These are phyloP conservation scores for Jacana jacana DNA, from an alignment of 2,113 vertebrate genomes.

Conservation along the genomic window DNA sequence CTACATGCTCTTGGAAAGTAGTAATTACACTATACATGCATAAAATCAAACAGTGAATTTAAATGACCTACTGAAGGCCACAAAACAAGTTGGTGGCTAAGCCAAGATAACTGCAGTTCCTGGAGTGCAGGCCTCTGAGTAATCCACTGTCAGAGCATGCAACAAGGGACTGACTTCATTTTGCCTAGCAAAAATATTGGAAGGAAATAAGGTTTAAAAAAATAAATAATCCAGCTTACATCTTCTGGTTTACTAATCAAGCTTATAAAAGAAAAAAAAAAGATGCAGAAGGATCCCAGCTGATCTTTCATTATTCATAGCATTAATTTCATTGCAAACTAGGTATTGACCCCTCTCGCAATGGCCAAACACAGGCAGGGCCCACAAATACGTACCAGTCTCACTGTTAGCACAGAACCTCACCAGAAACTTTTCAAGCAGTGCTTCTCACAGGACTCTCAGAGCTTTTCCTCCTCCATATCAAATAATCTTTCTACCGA, in stretches of 20 bases:
- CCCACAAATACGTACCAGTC: neutral
- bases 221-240: neutral
- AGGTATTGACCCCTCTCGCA: neutral
- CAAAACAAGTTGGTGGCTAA: conserved; percentile 23
- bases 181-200: neutral
- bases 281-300: neutral
- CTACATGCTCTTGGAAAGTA: neutral
- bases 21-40: neutral
- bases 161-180: neutral
- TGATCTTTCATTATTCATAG: neutral
- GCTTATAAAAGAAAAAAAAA: neutral
- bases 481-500: neutral
- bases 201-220: neutral
- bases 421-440: neutral
- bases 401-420: neutral
- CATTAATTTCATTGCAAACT: neutral
- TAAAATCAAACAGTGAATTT: conserved; percentile 31
- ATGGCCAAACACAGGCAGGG: neutral
- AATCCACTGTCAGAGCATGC: neutral
- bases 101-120: conserved; percentile 16
- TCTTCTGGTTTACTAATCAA: neutral
- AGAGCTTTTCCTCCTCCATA: neutral
- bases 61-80: conserved; percentile 36
- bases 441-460: neutral
- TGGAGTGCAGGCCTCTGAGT: neutral